Percentiles rank a stretch among this genome's conserved stretches.
Conservation (phyloP, 2,113 vertebrate species). For the Dissostichus mawsoni region DNA sequence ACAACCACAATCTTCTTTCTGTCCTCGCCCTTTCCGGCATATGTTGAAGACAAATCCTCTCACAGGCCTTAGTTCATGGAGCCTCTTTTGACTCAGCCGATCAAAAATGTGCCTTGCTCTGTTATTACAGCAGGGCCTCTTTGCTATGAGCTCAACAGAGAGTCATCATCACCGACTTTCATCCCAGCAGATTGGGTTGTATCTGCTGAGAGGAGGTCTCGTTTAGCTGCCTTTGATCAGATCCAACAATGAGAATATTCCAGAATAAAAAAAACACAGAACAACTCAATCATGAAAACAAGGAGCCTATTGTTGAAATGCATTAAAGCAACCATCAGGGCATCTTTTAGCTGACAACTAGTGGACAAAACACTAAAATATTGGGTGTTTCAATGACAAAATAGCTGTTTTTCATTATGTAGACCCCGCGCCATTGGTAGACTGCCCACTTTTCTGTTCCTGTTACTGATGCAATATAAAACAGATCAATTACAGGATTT, state of each 20-base stretch:
- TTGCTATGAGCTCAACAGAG: not conserved
- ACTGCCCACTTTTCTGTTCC: too few relatives aligned
- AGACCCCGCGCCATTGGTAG: too few relatives aligned
- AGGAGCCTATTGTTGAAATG: conserved; percentile 16
- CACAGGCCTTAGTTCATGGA: conserved; percentile 10
- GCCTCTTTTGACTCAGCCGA: conserved; percentile 4
- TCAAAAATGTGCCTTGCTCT: conserved; percentile 15
- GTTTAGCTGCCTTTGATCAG: conserved; percentile 24
- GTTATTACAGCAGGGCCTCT: conserved; percentile 42
- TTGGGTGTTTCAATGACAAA: too few relatives aligned
- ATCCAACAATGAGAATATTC: conserved; percentile 39
- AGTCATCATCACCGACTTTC: conserved; percentile 7
- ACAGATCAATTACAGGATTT: not conserved
- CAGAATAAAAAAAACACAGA: not conserved
- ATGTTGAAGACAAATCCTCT: not conserved
- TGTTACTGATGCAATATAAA: not conserved
- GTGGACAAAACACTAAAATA: too few relatives aligned
- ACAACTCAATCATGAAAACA: conserved; percentile 18
- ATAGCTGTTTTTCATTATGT: too few relatives aligned
- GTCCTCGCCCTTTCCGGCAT: not conserved
- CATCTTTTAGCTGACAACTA: too few relatives aligned
- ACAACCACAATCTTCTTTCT: not conserved
- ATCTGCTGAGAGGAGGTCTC: not conserved
- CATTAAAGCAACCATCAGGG: too few relatives aligned
- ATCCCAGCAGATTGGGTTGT: not conserved